Conservation (phyloP, 2,797 vertebrate genomes). For the Rallus crepitans region DNA sequence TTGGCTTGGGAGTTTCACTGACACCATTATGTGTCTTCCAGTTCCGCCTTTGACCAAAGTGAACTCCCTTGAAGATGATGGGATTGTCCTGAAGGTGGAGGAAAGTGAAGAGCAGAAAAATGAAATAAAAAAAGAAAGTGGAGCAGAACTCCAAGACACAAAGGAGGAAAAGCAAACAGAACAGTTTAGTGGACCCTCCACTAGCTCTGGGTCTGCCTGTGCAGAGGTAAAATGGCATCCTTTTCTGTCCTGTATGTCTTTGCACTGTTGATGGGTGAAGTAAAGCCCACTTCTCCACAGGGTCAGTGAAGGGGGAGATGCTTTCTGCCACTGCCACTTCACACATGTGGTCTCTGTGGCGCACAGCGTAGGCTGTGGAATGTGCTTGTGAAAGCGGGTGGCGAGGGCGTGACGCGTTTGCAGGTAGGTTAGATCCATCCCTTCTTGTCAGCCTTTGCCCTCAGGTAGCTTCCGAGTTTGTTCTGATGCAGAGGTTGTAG, state of each 20-base stretch:
- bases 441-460: background rate
- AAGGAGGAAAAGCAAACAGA: slow-evolving; percentile 56
- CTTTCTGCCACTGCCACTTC: background rate
- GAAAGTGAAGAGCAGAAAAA: slow-evolving; percentile 70
- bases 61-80: slow-evolving; percentile 66
- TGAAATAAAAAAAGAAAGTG: slow-evolving; percentile 66
- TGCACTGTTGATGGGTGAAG: fast-evolving
- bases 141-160: background rate
- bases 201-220: slow-evolving; percentile 73
- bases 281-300: background rate
- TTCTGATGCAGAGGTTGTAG: background rate
- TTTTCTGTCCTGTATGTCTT: background rate
- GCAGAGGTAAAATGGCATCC: slow-evolving; percentile 60
- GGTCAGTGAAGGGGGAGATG: background rate
- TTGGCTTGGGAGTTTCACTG: background rate
- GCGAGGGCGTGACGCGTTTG: background rate
- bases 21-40: background rate
- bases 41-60: slow-evolving; percentile 75
- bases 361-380: fast-evolving
- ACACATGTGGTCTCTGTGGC: fast-evolving
- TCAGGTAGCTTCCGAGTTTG: background rate
- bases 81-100: slow-evolving; percentile 68
- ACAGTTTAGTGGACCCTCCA: slow-evolving; percentile 72
- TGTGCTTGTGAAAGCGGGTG: background rate
- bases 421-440: background rate